A percentile compares a stretch with the other conserved stretches of the same genome.
Evolutionary conservation across 2,113 vertebrate genomes (phyloP).

Genomic region (Grammatotria lemairii): DNA sequence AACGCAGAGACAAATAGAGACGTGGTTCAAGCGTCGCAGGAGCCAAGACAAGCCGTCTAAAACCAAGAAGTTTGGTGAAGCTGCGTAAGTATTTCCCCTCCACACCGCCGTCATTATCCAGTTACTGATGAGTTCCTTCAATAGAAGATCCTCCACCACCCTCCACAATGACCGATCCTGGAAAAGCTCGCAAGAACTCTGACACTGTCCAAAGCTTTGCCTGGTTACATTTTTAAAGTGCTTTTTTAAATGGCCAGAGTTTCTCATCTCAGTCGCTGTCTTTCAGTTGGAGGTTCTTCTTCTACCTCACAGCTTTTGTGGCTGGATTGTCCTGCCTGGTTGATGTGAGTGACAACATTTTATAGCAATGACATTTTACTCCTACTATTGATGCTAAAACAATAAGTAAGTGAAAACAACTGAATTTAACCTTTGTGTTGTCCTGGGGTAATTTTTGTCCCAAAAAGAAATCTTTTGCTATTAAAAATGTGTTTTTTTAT

Average conservation of each 20-base stretch:
- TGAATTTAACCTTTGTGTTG: background rate
- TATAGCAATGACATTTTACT: background rate
- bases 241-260: background rate
- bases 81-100: conserved; percentile 71
- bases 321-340: conserved; percentile 61
- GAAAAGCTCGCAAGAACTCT: background rate
- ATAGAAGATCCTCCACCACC: background rate
- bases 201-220: background rate
- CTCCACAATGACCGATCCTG: background rate
- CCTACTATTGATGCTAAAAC: background rate
- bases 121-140: background rate
- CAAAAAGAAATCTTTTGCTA: background rate
- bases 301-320: conserved; percentile 63
- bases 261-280: background rate
- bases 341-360: conserved; percentile 28
- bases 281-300: conserved; percentile 72
- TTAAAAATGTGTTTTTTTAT: background rate
- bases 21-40: conserved; percentile 82
- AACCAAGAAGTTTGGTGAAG: conserved; percentile 87
- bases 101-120: background rate
- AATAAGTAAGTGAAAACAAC: background rate
- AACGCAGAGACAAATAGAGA: conserved; percentile 74
- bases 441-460: background rate
- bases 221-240: background rate
- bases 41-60: conserved; percentile 77